Conservation (phyloP, 1,140 invertebrate species). For the Lordiphosa clarofinis region DNA sequence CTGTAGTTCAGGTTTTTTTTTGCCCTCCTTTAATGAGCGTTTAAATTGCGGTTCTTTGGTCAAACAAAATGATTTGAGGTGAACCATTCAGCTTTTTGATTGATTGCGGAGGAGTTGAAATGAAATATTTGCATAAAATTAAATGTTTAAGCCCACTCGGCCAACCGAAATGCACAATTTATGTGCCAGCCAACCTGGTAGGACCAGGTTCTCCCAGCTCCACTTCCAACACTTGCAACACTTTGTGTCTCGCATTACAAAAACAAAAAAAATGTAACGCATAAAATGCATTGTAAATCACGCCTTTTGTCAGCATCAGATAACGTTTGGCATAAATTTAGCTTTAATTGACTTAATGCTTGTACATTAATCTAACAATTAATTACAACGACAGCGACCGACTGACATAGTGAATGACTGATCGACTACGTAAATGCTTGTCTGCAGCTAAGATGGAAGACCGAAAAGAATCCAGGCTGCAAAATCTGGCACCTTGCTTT, state of each 20-base stretch:
- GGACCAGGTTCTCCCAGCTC: not conserved
- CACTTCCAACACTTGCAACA: not conserved
- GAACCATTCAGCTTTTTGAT: conserved; percentile 24
- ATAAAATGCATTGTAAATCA: conserved; percentile 44
- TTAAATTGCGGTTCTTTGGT: conserved; percentile 48
- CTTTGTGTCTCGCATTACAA: conserved; percentile 2
- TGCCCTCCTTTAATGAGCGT: conserved; percentile 50
- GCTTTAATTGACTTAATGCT: conserved; percentile 73
- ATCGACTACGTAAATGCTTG: not conserved
- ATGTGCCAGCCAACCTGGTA: not conserved
- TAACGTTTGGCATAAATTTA: conserved; percentile 68
- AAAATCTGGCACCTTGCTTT: no score
- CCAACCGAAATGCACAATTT: not conserved
- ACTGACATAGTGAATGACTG: conserved; percentile 6
- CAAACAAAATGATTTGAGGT: conserved; percentile 5
- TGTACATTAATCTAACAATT: conserved; percentile 73
- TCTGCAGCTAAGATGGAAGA: no score
- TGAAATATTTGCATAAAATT: not conserved
- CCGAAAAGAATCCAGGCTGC: no score
- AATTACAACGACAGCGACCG: conserved; percentile 34
- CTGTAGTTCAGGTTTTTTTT: conserved; percentile 21
- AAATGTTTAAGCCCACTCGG: conserved; percentile 6
- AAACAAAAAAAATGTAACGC: conserved; percentile 7
- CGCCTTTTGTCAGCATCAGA: conserved; percentile 70
- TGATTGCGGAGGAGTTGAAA: conserved; percentile 19